Conservation (phyloP, 2,113 vertebrate genomes). For the Proterorhinus semilunaris region DNA sequence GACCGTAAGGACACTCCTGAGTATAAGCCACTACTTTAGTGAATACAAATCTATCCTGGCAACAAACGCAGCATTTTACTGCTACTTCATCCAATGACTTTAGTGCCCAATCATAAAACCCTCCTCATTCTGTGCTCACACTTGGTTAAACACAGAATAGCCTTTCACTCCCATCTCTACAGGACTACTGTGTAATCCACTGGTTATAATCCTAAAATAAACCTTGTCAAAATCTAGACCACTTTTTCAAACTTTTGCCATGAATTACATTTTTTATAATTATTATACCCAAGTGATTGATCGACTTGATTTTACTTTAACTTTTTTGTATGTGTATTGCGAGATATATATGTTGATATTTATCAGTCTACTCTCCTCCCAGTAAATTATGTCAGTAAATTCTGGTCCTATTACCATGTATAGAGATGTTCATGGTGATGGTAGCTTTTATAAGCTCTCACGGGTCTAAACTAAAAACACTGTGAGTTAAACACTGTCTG, state of each 20-base stretch:
- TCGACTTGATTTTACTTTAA: no score
- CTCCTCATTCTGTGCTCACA: slow-evolving; percentile 35
- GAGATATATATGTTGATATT: no score
- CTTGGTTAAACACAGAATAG: slow-evolving; percentile 44
- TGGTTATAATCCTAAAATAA: slow-evolving; percentile 56
- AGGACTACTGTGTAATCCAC: slow-evolving; percentile 45
- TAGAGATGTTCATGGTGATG: no score
- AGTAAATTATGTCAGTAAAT: no score
- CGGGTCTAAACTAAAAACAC: no score
- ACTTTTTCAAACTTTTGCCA: background rate
- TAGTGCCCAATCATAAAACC: slow-evolving; percentile 4
- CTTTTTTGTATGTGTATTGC: no score
- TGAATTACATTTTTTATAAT: background rate
- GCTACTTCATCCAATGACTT: slow-evolving; percentile 10
- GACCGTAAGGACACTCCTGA: background rate
- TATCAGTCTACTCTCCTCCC: no score
- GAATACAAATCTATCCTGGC: background rate
- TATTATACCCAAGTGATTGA: no score
- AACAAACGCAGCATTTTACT: background rate
- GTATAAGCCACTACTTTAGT: background rate
- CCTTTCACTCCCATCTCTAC: slow-evolving; percentile 41
- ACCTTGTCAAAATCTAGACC: background rate
- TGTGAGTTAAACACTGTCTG: no score
- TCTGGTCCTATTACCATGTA: no score
- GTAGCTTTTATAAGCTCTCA: no score